Percentiles rank a stretch among this genome's conserved stretches.
Conservation (phyloP, 2,888 invertebrate species). For the Oscheius myriophilus region DNA sequence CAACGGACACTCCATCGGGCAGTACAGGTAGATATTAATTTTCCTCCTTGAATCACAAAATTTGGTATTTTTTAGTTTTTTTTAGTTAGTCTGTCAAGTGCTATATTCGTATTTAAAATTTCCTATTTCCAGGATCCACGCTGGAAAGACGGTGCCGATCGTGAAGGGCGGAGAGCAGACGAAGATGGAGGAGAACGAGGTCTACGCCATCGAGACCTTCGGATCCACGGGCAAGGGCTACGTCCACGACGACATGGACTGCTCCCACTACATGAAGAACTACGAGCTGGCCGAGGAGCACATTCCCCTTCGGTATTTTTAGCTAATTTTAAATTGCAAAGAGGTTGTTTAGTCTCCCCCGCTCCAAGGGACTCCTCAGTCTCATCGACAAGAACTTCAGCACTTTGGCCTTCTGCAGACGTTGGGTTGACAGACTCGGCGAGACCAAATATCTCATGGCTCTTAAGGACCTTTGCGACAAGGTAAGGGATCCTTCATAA, state of each 20-base stretch:
- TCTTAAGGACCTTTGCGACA: conserved; percentile 95
- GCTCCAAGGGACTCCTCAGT: conserved; percentile 89
- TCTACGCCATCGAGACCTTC: conserved; percentile 99
- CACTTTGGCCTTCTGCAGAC: conserved; percentile 96
- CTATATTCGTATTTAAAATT: neutral
- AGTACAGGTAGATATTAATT: conserved; percentile 78
- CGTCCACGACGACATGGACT: conserved; percentile 99
- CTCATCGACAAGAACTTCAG: conserved; percentile 95
- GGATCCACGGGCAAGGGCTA: conserved; percentile 89
- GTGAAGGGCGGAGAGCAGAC: conserved; percentile 98
- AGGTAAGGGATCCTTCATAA: conserved; percentile 71
- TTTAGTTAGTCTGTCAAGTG: neutral
- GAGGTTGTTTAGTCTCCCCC: conserved; percentile 79
- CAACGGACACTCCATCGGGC: conserved; percentile 98
- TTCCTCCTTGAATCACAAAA: neutral
- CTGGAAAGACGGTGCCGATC: conserved; percentile 98
- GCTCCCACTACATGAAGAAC: conserved; percentile 99
- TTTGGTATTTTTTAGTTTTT: conserved; percentile 40
- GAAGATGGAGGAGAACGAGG: conserved; percentile 84
- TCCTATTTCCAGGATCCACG: conserved; percentile 75
- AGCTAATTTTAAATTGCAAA: neutral
- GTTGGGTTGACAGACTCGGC: conserved; percentile 96
- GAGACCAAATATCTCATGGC: conserved; percentile 98
- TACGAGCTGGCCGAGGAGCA: conserved; percentile 83
- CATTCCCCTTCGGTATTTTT: conserved; percentile 86